Percentiles rank a stretch among this genome's conserved stretches.
Conservation (phyloP, 2,888 invertebrate species). For the Polyommatus iphigenia region DNA sequence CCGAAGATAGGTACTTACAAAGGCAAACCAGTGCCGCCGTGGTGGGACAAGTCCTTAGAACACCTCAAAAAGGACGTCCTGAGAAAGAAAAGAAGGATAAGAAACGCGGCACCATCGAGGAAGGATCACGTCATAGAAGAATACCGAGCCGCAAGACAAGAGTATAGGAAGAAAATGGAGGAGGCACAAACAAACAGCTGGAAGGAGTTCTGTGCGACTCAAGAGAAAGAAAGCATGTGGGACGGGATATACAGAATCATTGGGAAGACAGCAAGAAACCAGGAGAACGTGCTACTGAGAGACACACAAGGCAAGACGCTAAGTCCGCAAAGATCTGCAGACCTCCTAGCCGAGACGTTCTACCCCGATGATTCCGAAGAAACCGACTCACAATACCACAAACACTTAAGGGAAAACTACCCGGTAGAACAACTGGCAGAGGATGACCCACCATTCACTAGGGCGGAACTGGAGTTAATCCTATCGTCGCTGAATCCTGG, state of each 20-base stretch:
- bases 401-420: background rate
- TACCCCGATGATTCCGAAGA: too few relatives aligned
- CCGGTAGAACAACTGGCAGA: background rate
- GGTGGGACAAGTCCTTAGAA: constrained; percentile 33
- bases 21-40: constrained; percentile 25
- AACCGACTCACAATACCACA: constrained; percentile 4
- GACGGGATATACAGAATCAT: too few relatives aligned
- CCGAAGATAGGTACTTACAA: constrained; percentile 24
- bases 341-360: too few relatives aligned
- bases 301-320: too few relatives aligned
- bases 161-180: constrained; percentile 30
- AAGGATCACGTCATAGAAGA: constrained; percentile 29
- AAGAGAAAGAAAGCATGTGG: constrained; percentile 35
- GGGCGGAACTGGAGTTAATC: constrained; percentile 34
- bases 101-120: constrained; percentile 29
- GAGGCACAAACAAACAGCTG: constrained; percentile 40
- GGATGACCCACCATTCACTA: constrained; percentile 35
- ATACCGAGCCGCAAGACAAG: constrained; percentile 32
- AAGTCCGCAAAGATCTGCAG: too few relatives aligned
- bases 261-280: too few relatives aligned
- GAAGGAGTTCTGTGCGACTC: constrained; percentile 40
- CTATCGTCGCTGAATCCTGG: too few relatives aligned
- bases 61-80: too few relatives aligned
- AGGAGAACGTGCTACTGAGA: too few relatives aligned
- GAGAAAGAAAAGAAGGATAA: constrained; percentile 35